Conservation (phyloP, 2,113 vertebrate species). For the Dolichotis patagonum region DNA sequence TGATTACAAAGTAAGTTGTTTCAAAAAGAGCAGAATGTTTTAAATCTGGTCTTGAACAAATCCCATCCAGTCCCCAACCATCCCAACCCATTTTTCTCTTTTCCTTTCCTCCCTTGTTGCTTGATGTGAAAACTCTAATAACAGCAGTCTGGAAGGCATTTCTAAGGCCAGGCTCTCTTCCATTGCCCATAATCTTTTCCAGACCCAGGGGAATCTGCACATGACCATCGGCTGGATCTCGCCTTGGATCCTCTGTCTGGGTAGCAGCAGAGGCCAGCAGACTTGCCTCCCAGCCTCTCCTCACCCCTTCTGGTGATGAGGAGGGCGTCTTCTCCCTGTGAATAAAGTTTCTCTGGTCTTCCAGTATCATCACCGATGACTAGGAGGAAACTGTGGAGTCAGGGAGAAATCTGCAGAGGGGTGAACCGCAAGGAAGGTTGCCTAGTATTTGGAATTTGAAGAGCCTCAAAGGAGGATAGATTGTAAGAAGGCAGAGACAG, state of each 20-base stretch:
- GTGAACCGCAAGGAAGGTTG: background rate
- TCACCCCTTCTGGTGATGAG: too few relatives aligned
- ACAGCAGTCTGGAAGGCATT: constrained; percentile 64
- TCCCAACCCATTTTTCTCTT: constrained; percentile 13
- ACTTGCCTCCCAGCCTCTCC: background rate
- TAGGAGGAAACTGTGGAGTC: background rate
- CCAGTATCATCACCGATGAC: background rate
- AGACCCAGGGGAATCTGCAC: background rate
- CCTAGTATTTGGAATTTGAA: background rate
- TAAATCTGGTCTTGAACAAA: constrained; percentile 77
- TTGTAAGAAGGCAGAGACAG: background rate
- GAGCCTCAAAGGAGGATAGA: background rate
- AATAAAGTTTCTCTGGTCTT: background rate
- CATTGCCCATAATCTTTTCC: constrained; percentile 26
- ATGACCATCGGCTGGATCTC: background rate
- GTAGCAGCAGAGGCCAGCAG: background rate
- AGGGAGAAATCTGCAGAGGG: background rate
- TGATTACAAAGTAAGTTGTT: constrained; percentile 84
- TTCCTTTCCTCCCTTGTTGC: constrained; percentile 30
- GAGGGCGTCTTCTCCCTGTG: background rate
- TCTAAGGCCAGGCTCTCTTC: constrained; percentile 68
- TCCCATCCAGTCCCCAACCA: constrained; percentile 50
- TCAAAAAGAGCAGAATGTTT: constrained; percentile 77
- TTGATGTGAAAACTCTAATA: constrained; percentile 60
- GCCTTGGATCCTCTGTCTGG: constrained; percentile 42